Base-by-base conservation (phyloP, 2,888 invertebrate genomes). In the Pollenia griseotomentosa region DNA sequence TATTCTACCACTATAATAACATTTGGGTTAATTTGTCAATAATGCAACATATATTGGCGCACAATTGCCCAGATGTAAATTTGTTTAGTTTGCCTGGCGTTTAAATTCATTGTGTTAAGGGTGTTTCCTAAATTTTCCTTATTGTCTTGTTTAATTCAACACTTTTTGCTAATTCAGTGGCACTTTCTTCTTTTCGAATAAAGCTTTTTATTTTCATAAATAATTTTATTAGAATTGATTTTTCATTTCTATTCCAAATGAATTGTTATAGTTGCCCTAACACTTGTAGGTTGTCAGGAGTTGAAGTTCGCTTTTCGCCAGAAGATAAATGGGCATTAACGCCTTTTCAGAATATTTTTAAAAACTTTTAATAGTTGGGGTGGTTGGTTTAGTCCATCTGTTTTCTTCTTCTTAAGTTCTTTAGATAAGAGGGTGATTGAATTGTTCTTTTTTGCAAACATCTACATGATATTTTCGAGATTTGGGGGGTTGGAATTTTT, bases 241-340 rank as follows among this genome's bases (percentile, higher is more conserved):
- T 84, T 74, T 79, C 68, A 74, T 68, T 68, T 75, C 59, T 48
- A n/a, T 48, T 42, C 61, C 10, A 16, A 59, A 53, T 79, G 53
- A 75, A 74, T 68, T 61, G 12, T 48, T 79, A 48, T n/a, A 44
- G 61, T 44, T 42, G 79, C n/a, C 63, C 46, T 53, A 53, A 53
- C 44, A 48, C 51, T 65, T 77, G 12, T 46, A 7, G 65, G 53
- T 66, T 46, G 55, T 78, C 10, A n/a, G 7, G n/a, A 12, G n/a
- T 53, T 23, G 33, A 5, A 59, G 33, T 59, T 68, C 23, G 4
- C 33, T 55, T 42, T 65, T 78, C 44, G 42, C 44, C 48, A 78
- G 48, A 65, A 73, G 78, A 66, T 59, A 79, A 84, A 61, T 66
- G 51, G 59, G 61, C 74, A 79, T 61, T 79, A 79, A 84, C 84